A percentile compares a stretch with the other conserved stretches of the same genome.
Conservation (phyloP, 2,888 invertebrate genomes). For the Lithophane leautieri region DNA sequence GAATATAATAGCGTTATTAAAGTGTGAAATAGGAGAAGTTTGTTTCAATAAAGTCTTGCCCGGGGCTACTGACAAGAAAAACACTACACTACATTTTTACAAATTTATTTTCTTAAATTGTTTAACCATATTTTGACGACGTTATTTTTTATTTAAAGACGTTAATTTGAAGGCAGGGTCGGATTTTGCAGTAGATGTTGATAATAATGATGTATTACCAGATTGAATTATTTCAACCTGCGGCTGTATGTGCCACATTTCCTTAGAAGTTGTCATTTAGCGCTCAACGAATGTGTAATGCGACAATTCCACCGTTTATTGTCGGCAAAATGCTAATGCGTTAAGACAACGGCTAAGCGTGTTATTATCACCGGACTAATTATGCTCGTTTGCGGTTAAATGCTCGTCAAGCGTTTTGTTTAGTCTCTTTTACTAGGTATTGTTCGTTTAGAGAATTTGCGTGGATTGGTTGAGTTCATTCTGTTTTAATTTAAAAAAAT, state of each 20-base stretch:
- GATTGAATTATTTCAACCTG: conserved; percentile 30
- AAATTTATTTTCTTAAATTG: neutral
- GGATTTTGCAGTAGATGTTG: neutral
- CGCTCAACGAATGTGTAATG: conserved; percentile 43
- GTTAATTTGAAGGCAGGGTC: too few species aligned
- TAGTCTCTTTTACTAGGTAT: conserved; percentile 47
- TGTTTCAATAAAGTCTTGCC: conserved; percentile 5
- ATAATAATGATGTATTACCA: conserved; percentile 26
- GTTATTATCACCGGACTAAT: conserved; percentile 68
- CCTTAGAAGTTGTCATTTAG: conserved; percentile 48
- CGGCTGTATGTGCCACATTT: conserved; percentile 31
- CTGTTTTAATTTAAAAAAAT: too few species aligned
- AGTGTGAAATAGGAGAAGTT: conserved; percentile 22
- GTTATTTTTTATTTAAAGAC: too few species aligned
- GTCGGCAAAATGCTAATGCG: conserved; percentile 61
- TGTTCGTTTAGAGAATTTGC: conserved; percentile 37
- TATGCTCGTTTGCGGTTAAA: conserved; percentile 67
- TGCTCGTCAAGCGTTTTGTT: conserved; percentile 53
- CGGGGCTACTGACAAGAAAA: neutral
- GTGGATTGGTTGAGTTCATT: conserved; percentile 8
- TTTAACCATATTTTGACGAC: too few species aligned
- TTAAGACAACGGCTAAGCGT: conserved; percentile 61
- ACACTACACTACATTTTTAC: neutral
- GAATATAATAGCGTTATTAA: conserved; percentile 19
- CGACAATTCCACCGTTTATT: conserved; percentile 60